Conservation (phyloP, 2,797 vertebrate species). For the Falco novaeseelandiae region DNA sequence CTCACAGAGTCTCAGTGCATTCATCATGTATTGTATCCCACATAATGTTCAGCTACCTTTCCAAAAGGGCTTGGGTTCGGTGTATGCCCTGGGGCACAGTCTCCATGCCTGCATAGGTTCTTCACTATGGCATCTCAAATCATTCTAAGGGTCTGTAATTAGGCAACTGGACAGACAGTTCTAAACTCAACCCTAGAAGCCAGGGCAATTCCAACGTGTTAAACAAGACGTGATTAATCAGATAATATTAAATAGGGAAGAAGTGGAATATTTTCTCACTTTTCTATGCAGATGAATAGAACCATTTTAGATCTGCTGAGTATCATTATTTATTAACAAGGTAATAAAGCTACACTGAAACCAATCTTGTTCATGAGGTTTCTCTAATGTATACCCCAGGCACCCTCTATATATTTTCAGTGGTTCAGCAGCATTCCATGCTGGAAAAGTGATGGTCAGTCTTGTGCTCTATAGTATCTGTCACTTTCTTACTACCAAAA, state of each 20-base stretch:
- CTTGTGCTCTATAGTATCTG: not conserved
- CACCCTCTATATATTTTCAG: not conserved
- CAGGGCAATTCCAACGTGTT: not conserved
- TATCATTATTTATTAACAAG: not conserved
- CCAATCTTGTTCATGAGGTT: not conserved
- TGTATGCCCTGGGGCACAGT: too few species aligned
- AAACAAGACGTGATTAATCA: not conserved
- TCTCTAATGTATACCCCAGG: not conserved
- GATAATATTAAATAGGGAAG: not conserved
- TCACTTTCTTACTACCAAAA: not conserved
- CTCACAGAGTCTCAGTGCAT: not conserved
- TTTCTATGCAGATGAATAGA: not conserved
- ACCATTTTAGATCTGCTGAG: not conserved
- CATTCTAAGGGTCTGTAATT: not conserved
- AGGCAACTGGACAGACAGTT: not conserved
- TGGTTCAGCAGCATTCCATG: not conserved
- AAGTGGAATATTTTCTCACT: not conserved
- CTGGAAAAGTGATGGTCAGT: not conserved
- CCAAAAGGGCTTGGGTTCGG: not conserved
- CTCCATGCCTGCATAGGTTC: not conserved
- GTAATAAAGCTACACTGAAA: not conserved
- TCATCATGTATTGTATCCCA: not conserved
- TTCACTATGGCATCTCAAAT: not conserved
- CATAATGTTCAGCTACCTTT: not conserved
- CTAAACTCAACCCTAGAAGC: not conserved